Evolutionary conservation across 2,888 invertebrate genomes (phyloP).

Genomic region (Isoperla grammatica): DNA sequence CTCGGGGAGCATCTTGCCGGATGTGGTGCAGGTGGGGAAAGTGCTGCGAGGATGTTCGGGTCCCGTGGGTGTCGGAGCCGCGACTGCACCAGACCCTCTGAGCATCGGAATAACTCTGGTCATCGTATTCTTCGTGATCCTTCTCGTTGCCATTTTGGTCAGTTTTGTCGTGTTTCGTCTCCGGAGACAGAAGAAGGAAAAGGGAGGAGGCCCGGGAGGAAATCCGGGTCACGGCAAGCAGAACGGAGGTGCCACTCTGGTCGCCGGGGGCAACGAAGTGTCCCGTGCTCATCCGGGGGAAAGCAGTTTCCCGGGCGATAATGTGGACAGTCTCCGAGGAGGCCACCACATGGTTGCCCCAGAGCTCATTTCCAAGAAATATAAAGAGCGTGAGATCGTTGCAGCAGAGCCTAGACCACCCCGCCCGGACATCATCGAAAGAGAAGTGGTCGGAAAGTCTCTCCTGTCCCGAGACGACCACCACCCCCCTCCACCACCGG

Average conservation of each 20-base stretch:
- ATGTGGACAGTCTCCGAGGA: slow-evolving; percentile 67
- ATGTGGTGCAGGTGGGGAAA: slow-evolving; percentile 65
- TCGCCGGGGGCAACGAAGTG: slow-evolving; percentile 59
- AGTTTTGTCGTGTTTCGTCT: slow-evolving; percentile 90
- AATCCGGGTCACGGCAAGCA: slow-evolving; percentile 65
- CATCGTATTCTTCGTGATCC: slow-evolving; percentile 87
- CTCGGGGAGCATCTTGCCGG: slow-evolving; percentile 73
- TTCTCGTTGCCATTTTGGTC: slow-evolving; percentile 81
- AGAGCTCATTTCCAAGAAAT: slow-evolving; percentile 81
- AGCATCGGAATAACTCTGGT: slow-evolving; percentile 91
- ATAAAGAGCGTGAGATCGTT: slow-evolving; percentile 78
- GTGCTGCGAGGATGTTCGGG: slow-evolving; percentile 66
- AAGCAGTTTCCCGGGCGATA: slow-evolving; percentile 62
- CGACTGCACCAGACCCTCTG: slow-evolving; percentile 76
- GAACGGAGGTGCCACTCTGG: slow-evolving; percentile 62
- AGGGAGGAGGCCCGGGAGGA: slow-evolving; percentile 61
- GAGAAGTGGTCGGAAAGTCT: slow-evolving; percentile 80
- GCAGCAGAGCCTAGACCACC: slow-evolving; percentile 59
- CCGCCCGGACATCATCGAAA: slow-evolving; percentile 88
- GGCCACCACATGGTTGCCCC: slow-evolving; percentile 77
- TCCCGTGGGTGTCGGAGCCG: slow-evolving; percentile 67
- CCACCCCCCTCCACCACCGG: slow-evolving; percentile 70
- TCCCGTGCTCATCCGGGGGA: slow-evolving; percentile 46
- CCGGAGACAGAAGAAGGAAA: slow-evolving; percentile 81
- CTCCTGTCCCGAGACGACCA: slow-evolving; percentile 73